phyloP scores from a whole-genome alignment of 2,113 vertebrate genomes.

The Grallaria varia region DNA sequence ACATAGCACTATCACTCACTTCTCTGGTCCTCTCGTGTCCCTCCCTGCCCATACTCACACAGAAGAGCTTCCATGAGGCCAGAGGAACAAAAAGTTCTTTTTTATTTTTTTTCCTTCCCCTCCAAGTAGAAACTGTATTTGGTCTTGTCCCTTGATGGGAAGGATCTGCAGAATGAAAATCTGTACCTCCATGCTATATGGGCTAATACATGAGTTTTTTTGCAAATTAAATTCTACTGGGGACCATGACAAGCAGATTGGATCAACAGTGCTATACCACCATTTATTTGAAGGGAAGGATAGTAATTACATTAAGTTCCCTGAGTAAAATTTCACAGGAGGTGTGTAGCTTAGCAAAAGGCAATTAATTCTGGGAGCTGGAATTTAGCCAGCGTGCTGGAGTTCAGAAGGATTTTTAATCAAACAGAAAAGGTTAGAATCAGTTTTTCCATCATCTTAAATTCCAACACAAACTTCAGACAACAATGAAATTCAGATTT shows the following conservation, averaged over 20 bases:
- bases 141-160: background rate
- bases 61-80: background rate
- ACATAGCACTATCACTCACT: background rate
- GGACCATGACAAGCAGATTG: background rate
- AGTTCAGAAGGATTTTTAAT: conserved; percentile 27
- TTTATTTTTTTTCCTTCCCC: background rate
- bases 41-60: background rate
- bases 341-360: background rate
- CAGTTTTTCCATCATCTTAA: conserved; percentile 17
- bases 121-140: background rate
- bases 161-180: background rate
- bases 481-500: background rate
- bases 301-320: background rate
- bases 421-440: background rate
- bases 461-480: conserved; percentile 2
- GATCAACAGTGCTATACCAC: background rate
- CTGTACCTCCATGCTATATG: background rate
- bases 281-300: background rate
- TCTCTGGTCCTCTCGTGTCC: background rate
- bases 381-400: background rate
- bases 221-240: background rate
- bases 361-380: conserved; percentile 12
- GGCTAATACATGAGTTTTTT: background rate
- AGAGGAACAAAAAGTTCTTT: background rate
- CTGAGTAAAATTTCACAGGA: background rate